These are phyloP conservation scores for Drosophila athabasca DNA, from an alignment of 1,140 invertebrate species.

Conservation along the genomic window DNA sequence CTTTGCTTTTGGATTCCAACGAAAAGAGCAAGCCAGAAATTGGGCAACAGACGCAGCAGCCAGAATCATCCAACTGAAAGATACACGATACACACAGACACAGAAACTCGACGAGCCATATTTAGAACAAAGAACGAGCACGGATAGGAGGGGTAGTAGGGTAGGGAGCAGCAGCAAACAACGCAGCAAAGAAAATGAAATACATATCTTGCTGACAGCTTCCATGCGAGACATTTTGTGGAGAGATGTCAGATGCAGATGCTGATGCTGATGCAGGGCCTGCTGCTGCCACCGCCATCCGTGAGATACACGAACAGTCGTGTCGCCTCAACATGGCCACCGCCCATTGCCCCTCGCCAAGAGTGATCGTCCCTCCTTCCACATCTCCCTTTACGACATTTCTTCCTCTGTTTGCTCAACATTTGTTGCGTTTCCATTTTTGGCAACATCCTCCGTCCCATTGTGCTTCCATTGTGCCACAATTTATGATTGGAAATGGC, in stretches of 20 bases:
- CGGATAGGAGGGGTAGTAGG: not conserved
- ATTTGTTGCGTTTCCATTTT: constrained; percentile 34
- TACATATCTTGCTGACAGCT: constrained; percentile 59
- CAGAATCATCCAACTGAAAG: constrained; percentile 41
- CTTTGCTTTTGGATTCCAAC: constrained; percentile 37
- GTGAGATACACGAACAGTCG: constrained; percentile 44
- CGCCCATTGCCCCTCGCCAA: constrained; percentile 20
- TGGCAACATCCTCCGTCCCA: constrained; percentile 20
- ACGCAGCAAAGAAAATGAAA: constrained; percentile 34
- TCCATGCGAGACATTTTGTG: constrained; percentile 72
- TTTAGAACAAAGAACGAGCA: constrained; percentile 67
- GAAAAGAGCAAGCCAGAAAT: constrained; percentile 50
- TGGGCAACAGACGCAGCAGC: constrained; percentile 36
- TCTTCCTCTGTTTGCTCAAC: constrained; percentile 29
- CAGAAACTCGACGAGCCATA: constrained; percentile 48
- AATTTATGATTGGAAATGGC: constrained; percentile 44
- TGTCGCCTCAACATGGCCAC: constrained; percentile 58
- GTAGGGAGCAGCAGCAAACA: not conserved
- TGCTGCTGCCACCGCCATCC: constrained; percentile 29
- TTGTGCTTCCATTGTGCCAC: constrained; percentile 30
- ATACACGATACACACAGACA: constrained; percentile 43
- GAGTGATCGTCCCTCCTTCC: constrained; percentile 9
- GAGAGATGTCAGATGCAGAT: constrained; percentile 44
- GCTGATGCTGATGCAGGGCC: constrained; percentile 11
- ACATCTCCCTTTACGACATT: not conserved